These are phyloP conservation scores for Pterois miles DNA, from an alignment of 2,797 vertebrate genomes.

Conservation along the genomic window DNA sequence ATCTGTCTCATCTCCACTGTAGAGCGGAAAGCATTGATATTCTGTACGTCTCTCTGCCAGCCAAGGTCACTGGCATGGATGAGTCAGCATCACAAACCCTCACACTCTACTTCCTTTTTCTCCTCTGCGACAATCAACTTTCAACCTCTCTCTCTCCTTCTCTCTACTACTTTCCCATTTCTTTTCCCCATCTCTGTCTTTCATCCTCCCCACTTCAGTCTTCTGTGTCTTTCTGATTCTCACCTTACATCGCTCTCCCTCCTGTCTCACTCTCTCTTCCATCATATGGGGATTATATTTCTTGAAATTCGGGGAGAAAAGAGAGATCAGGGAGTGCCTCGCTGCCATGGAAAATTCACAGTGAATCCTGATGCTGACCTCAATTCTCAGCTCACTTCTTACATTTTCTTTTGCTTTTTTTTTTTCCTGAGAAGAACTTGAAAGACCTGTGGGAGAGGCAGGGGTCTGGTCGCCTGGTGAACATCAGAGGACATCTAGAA, in stretches of 20 bases:
- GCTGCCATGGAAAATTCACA: neutral
- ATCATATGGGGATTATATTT: constrained; percentile 43
- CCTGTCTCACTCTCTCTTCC: neutral
- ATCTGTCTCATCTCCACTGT: neutral
- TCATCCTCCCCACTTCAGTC: neutral
- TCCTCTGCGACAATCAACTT: constrained; percentile 26
- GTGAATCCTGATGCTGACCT: constrained; percentile 60
- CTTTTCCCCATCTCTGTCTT: neutral
- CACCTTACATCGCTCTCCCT: neutral
- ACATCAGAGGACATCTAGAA: constrained; percentile 56
- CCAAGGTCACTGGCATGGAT: constrained; percentile 62
- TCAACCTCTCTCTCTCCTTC: constrained; percentile 6
- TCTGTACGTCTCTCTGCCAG: constrained; percentile 38
- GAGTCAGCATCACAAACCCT: constrained; percentile 62
- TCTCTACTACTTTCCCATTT: constrained; percentile 5
- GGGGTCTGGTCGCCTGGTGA: constrained; percentile 40
- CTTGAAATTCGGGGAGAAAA: constrained; percentile 33
- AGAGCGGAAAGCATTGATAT: constrained; percentile 48
- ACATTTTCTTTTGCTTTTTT: constrained; percentile 1
- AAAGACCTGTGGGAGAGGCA: constrained; percentile 47
- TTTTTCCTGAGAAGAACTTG: constrained; percentile 43
- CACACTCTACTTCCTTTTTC: constrained; percentile 58
- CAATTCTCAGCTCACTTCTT: constrained; percentile 51
- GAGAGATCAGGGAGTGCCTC: constrained; percentile 16
- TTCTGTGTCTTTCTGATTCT: neutral